Conservation (phyloP, 2,888 invertebrate genomes). For the Macaria liturata region DNA sequence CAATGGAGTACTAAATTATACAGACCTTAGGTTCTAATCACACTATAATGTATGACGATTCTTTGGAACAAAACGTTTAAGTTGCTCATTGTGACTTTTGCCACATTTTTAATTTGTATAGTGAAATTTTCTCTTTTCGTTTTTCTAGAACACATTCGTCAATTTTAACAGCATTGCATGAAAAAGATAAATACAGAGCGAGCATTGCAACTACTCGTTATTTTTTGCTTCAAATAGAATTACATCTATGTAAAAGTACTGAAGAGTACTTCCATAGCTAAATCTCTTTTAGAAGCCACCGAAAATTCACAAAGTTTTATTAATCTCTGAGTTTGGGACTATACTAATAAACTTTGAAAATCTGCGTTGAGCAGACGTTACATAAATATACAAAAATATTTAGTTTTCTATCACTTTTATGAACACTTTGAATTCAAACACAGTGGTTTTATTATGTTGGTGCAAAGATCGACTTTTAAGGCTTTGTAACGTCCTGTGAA, state of each 20-base stretch:
- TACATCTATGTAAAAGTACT: too few species aligned
- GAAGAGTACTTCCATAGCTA: too few species aligned
- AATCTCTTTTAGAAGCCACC: too few species aligned
- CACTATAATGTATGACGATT: conserved; percentile 27
- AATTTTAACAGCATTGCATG: too few species aligned
- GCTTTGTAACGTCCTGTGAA: conserved; percentile 35
- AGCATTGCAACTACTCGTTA: too few species aligned
- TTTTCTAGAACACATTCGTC: neutral
- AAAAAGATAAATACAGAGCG: too few species aligned
- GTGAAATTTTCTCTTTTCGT: neutral
- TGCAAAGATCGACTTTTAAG: conserved; percentile 46
- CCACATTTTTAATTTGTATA: too few species aligned
- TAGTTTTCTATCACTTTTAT: conserved; percentile 72
- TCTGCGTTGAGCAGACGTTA: conserved; percentile 40
- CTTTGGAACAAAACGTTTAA: conserved; percentile 6
- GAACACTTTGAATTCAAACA: conserved; percentile 77
- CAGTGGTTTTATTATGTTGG: conserved; percentile 68
- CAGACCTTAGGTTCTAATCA: conserved; percentile 14
- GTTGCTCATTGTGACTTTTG: too few species aligned
- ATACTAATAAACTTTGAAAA: conserved; percentile 58
- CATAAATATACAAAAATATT: conserved; percentile 76
- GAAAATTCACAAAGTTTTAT: neutral
- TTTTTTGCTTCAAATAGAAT: too few species aligned
- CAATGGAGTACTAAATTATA: too few species aligned
- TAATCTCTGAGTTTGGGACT: conserved; percentile 36